Base-by-base conservation (phyloP, 2,888 invertebrate species). In the Xestia ashworthii region DNA sequence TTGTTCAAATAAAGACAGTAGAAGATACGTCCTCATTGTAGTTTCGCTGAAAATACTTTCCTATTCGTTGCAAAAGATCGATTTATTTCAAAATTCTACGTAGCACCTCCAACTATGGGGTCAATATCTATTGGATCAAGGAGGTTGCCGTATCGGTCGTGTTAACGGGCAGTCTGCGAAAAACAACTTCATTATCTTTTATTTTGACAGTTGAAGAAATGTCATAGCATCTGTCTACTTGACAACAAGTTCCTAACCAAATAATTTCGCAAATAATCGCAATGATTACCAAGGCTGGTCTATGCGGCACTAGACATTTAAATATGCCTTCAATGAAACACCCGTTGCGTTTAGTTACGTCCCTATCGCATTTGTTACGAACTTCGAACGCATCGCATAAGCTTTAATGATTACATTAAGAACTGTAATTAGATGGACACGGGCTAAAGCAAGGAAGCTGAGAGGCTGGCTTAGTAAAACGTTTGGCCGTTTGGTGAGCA, bases 251-350 rank as follows among this genome's bases (percentile, higher is more conserved):
- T 25, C 38, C 4, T 16, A 46, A 1, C 14, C 22, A 46, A 41
- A 2, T 38, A 19, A 9, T 38, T 19, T 32, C 22, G 9, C 22
- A 22, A 50, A 16, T 32, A n/a, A 25, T 38, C n/a, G 19, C 44
- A 46, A 79, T 71, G 50, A 71, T 60, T 71, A 38, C 19, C n/a
- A 53, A 62, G 12, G n/a, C 41, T 19, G 5, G 11, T 50, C 16
- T 55, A 22, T 22, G 32, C 3, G 1, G 5, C 48, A 32, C 14
- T 11, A 48, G 8, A 5, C 8, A 60, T 32, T 58, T 58, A 58
- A 60, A 8, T 60, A 32, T 32, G 2, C n/a, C 11, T 44, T 3
- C 38, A 32, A 22, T 60, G n/a, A n/a, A 50, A 78, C 48, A 16
- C 25, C 3, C 3, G 16, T 8, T 38, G 50, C 50, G 5, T 70